A percentile compares a stretch with the other conserved stretches of the same genome.
These are phyloP conservation scores for Actinopyga echinites DNA, from an alignment of 53 echinoderm and acorn worm species.

Conservation along the genomic window DNA sequence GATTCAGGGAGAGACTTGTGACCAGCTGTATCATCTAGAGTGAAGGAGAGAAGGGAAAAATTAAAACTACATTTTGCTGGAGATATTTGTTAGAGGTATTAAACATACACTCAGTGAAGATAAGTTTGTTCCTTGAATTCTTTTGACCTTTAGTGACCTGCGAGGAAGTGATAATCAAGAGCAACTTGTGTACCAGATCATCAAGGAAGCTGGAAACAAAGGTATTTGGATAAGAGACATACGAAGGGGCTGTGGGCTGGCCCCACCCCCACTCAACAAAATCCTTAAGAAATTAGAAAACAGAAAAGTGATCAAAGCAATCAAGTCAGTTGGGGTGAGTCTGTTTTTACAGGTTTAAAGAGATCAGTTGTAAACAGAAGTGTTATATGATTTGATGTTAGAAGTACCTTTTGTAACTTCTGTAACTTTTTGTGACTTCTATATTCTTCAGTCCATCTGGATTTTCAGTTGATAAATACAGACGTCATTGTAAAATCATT, in stretches of 20 bases:
- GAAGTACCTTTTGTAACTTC: too few relatives aligned
- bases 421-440: too few relatives aligned
- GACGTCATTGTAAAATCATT: too few relatives aligned
- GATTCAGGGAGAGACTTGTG: too few relatives aligned
- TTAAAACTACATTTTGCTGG: neutral
- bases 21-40: too few relatives aligned
- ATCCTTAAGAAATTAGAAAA: conserved; percentile 93
- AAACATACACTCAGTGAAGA: too few relatives aligned
- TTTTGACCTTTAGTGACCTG: conserved; percentile 68
- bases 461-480: neutral
- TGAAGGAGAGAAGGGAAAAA: too few relatives aligned
- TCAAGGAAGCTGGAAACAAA: conserved; percentile 94
- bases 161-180: conserved; percentile 94
- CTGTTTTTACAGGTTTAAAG: neutral
- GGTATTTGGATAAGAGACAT: conserved; percentile 99
- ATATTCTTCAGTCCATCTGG: neutral
- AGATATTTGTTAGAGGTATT: too few relatives aligned
- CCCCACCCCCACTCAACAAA: conserved; percentile 94
- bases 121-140: neutral
- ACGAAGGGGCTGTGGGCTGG: conserved; percentile 75
- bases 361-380: neutral
- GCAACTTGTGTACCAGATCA: conserved; percentile 93
- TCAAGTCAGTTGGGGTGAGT: conserved; percentile 96
- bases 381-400: too few relatives aligned
- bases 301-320: conserved; percentile 93